Percentiles rank a stretch among this genome's conserved stretches.
These are phyloP conservation scores for Uria lomvia DNA, from an alignment of 2,113 vertebrate genomes.

Conservation along the genomic window DNA sequence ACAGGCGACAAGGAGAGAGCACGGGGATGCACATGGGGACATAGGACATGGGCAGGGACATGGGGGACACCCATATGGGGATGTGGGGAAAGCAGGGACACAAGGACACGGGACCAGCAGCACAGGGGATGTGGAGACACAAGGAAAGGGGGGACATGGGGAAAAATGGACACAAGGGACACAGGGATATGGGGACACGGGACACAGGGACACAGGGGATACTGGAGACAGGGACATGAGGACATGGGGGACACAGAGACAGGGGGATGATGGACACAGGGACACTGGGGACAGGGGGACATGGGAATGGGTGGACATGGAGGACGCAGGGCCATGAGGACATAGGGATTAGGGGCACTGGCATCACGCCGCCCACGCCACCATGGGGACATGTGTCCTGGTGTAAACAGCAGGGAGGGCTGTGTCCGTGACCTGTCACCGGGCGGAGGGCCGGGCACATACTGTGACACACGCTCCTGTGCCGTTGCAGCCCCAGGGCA, in stretches of 20 bases:
- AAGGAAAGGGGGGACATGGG: background rate
- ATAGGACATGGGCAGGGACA: background rate
- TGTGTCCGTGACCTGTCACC: rapidly evolving
- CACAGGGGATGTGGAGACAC: background rate
- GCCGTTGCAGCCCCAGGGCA: background rate
- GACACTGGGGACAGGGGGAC: background rate
- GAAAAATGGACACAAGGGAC: background rate
- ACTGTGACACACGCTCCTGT: background rate
- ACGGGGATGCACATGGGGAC: background rate
- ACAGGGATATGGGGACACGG: background rate
- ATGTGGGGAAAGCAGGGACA: background rate
- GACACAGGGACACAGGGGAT: background rate
- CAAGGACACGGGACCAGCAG: background rate
- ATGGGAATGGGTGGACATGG: background rate
- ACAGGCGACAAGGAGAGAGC: background rate
- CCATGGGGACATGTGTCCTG: background rate
- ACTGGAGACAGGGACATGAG: background rate
- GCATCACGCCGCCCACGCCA: rapidly evolving
- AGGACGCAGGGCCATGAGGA: background rate
- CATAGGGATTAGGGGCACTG: background rate
- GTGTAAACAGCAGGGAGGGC: background rate
- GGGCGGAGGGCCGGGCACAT: background rate
- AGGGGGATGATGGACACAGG: background rate
- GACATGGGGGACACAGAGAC: background rate
- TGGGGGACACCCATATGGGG: background rate